Percentiles rank a stretch among this genome's conserved stretches.
Conservation (phyloP, 1,140 invertebrate genomes). For the Adelges cooleyi region DNA sequence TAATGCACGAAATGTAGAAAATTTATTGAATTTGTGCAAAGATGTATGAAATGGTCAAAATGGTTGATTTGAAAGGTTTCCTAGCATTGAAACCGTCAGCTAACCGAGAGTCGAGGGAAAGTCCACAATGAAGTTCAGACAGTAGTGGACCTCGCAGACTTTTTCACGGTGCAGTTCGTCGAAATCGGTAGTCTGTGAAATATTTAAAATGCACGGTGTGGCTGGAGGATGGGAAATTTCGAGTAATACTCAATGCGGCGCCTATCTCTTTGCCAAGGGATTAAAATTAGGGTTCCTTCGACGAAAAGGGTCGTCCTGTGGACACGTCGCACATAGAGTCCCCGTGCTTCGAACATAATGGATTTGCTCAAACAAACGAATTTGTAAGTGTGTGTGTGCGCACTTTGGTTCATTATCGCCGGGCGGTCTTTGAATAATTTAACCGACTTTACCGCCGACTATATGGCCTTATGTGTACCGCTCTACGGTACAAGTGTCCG, state of each 20-base stretch:
- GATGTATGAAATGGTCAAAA: no score
- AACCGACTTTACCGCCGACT: neutral
- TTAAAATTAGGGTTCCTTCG: constrained; percentile 1
- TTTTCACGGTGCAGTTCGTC: neutral
- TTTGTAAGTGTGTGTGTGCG: neutral
- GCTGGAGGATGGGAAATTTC: neutral
- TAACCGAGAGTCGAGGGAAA: neutral
- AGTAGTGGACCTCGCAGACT: neutral
- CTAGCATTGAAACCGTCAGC: no score
- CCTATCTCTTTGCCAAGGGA: constrained; percentile 11
- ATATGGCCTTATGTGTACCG: neutral
- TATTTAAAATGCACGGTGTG: constrained; percentile 16
- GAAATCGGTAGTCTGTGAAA: neutral
- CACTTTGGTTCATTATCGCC: neutral
- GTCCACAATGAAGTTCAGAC: neutral
- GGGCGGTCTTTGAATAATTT: constrained; percentile 22
- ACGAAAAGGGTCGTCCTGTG: neutral
- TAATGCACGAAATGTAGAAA: no score
- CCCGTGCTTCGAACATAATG: neutral
- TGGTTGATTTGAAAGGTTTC: no score
- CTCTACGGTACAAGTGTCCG: constrained; percentile 15
- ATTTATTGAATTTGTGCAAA: no score
- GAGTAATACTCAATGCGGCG: constrained; percentile 18
- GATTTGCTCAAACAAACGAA: neutral
- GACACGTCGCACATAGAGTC: neutral